These are phyloP conservation scores for Aleadryas rufinucha DNA, from an alignment of 2,113 vertebrate genomes.

Conservation along the genomic window DNA sequence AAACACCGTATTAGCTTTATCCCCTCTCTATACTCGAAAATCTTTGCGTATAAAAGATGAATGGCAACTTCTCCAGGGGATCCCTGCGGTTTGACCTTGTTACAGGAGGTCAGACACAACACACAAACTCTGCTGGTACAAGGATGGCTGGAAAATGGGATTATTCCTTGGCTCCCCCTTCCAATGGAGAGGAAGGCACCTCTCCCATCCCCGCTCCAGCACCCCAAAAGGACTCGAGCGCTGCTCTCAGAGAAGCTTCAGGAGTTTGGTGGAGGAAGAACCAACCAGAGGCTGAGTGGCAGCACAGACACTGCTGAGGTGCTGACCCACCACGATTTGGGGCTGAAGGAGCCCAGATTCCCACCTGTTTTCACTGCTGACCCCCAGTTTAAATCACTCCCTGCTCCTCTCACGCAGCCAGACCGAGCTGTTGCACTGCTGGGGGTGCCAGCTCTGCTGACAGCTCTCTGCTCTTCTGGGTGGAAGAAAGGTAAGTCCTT, in stretches of 20 bases:
- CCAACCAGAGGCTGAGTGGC: not conserved
- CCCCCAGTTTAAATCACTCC: accelerated
- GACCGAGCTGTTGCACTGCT: not conserved
- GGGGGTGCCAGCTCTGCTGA: accelerated
- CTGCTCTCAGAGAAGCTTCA: not conserved
- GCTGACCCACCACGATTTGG: accelerated
- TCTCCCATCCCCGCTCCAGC: not conserved
- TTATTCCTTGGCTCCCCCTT: slow-evolving; percentile 27
- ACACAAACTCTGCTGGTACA: not conserved
- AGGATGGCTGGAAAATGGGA: slow-evolving; percentile 11
- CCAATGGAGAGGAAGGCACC: not conserved
- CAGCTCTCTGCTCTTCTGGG: not conserved
- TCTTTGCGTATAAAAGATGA: slow-evolving; percentile 65
- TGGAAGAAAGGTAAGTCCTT: not conserved
- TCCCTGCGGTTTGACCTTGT: slow-evolving; percentile 37
- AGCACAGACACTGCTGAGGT: not conserved
- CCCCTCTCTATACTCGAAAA: slow-evolving; percentile 64
- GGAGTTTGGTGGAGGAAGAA: not conserved
- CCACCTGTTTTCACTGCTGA: not conserved
- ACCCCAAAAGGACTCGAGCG: not conserved
- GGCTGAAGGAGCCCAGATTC: not conserved
- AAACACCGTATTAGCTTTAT: slow-evolving; percentile 59
- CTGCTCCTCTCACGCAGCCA: not conserved
- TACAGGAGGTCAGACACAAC: slow-evolving; percentile 10
- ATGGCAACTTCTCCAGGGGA: slow-evolving; percentile 44